These are phyloP conservation scores for Ceratina calcarata DNA, from an alignment of 1,140 invertebrate genomes.

Conservation along the genomic window DNA sequence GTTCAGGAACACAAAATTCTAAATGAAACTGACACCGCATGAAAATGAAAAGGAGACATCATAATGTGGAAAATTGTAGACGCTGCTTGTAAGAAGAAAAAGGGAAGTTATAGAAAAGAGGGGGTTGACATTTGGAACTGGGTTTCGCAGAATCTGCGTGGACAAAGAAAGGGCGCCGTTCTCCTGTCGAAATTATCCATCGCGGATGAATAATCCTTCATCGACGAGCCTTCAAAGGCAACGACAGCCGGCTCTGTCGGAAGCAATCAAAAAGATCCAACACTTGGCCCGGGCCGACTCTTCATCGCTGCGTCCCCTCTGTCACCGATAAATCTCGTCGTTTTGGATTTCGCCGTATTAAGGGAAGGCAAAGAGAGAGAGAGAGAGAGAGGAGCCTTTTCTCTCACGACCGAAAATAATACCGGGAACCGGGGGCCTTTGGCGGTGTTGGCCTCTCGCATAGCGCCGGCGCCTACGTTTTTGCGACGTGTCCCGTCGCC, in stretches of 20 bases:
- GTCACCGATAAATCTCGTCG: conserved; percentile 54
- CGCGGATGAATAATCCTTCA: conserved; percentile 52
- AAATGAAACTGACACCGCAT: too few species aligned
- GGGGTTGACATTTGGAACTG: conserved; percentile 19
- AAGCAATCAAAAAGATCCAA: conserved; percentile 58
- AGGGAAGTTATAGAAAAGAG: neutral
- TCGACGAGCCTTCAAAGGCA: conserved; percentile 54
- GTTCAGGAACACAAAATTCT: too few species aligned
- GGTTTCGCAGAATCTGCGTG: conserved; percentile 19
- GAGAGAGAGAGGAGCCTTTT: conserved; percentile 46
- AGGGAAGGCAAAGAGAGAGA: neutral
- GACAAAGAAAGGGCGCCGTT: conserved; percentile 41
- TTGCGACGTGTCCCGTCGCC: conserved; percentile 64
- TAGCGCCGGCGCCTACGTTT: conserved; percentile 73
- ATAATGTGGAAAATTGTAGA: too few species aligned
- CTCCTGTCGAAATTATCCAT: conserved; percentile 38
- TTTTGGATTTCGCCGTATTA: conserved; percentile 68
- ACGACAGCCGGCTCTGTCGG: conserved; percentile 57
- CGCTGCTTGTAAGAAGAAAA: too few species aligned
- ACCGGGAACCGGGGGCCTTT: conserved; percentile 69
- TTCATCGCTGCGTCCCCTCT: conserved; percentile 17
- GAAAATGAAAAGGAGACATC: too few species aligned
- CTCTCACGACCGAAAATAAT: conserved; percentile 66
- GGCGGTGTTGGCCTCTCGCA: conserved; percentile 62
- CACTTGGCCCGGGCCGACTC: conserved; percentile 29